phyloP scores from a whole-genome alignment of 2,797 vertebrate species.

The Loris lydekkerianus region DNA sequence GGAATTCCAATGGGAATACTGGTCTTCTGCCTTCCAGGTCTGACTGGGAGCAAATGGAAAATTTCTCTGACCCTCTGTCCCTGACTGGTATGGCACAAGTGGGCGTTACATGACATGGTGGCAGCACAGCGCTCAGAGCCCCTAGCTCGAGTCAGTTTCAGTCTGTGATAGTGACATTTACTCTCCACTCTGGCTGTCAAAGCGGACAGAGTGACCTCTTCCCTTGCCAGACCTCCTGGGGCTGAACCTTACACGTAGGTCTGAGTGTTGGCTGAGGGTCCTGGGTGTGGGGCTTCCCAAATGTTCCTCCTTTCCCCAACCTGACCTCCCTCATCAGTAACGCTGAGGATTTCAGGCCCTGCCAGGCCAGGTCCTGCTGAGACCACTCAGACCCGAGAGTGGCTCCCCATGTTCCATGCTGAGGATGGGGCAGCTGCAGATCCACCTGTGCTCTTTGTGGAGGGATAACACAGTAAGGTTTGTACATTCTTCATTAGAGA shows the following conservation, averaged over 20 bases:
- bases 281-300: rapidly evolving
- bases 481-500: conserved; percentile 74
- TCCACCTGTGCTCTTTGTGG: background rate
- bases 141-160: background rate
- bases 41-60: rapidly evolving
- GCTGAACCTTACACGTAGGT: background rate
- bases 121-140: rapidly evolving
- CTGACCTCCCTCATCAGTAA: background rate
- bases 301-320: background rate
- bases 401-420: no score
- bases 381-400: background rate
- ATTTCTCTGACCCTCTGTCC: rapidly evolving
- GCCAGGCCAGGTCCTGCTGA: no score
- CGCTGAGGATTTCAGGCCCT: background rate
- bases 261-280: background rate
- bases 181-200: background rate
- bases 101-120: rapidly evolving
- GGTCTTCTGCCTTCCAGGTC: background rate
- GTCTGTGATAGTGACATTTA: rapidly evolving
- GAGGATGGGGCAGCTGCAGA: background rate
- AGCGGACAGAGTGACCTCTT: background rate
- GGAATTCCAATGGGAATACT: background rate
- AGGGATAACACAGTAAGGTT: background rate
- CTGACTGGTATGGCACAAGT: background rate
- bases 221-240: rapidly evolving